These are phyloP conservation scores for Sebastes hopkinsi DNA, from an alignment of 2,797 vertebrate species.

Conservation along the genomic window DNA sequence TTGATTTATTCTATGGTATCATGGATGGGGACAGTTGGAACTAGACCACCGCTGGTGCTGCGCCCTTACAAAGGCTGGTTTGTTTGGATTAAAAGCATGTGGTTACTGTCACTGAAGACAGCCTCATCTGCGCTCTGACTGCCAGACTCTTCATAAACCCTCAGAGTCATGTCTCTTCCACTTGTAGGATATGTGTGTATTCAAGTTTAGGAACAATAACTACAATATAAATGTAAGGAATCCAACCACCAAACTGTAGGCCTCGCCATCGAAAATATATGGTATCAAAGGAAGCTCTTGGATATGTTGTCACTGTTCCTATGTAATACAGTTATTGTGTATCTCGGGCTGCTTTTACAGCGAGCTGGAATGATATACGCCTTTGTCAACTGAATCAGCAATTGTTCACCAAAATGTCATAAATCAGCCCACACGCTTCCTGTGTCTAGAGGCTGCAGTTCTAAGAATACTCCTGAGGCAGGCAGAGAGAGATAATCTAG, in stretches of 20 bases:
- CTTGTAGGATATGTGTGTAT: neutral
- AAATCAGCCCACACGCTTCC: constrained; percentile 16
- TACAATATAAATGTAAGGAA: neutral
- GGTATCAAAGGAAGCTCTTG: neutral
- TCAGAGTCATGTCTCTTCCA: neutral
- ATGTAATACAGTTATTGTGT: neutral
- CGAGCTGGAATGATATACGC: neutral
- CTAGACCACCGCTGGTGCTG: constrained; percentile 48
- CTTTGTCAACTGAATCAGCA: neutral
- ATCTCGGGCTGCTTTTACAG: neutral
- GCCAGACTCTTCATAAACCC: constrained; percentile 7
- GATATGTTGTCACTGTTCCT: neutral
- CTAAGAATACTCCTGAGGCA: neutral
- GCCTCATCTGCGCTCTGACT: constrained; percentile 33
- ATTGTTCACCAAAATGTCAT: neutral
- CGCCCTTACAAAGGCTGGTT: constrained; percentile 12
- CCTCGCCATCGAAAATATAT: neutral
- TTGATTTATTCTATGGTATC: constrained; percentile 40
- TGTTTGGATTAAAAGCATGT: constrained; percentile 67
- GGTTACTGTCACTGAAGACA: constrained; percentile 62
- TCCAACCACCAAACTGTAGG: neutral
- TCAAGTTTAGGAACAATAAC: neutral
- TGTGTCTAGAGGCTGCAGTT: neutral
- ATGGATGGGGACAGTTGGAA: constrained; percentile 19
- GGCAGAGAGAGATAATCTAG: constrained; percentile 7